A percentile compares a stretch with the other conserved stretches of the same genome.
Conservation (phyloP, 2,888 invertebrate genomes). For the Myopa tessellatipennis region DNA sequence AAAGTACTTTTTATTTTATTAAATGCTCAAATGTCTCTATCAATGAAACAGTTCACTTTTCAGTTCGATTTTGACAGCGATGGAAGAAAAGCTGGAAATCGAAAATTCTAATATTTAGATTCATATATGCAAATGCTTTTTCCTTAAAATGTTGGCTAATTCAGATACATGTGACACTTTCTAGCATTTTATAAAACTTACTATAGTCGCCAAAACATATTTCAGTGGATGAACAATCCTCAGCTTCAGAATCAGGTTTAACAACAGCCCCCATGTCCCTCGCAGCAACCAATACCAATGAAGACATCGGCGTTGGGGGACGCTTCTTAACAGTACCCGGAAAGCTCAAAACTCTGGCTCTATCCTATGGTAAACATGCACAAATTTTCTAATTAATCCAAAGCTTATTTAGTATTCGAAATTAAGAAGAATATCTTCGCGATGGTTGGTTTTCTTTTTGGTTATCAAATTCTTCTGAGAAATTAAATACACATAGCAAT, state of each 20-base stretch:
- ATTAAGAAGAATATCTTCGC: neutral
- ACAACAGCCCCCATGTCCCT: conserved; percentile 59
- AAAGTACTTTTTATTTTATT: too few species aligned
- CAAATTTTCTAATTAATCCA: neutral
- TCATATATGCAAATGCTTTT: too few species aligned
- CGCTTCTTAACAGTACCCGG: conserved; percentile 67
- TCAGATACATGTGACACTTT: neutral
- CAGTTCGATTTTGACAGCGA: too few species aligned
- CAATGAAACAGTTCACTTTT: too few species aligned
- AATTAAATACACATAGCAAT: too few species aligned
- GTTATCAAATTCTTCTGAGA: too few species aligned
- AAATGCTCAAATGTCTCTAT: too few species aligned
- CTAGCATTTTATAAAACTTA: neutral
- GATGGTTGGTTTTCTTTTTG: too few species aligned
- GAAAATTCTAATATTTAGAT: neutral
- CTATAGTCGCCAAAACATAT: conserved; percentile 46
- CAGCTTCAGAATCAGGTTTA: conserved; percentile 56
- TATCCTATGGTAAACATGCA: conserved; percentile 50
- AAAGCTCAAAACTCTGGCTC: conserved; percentile 58
- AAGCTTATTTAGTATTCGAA: neutral
- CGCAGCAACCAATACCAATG: conserved; percentile 60
- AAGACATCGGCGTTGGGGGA: conserved; percentile 60
- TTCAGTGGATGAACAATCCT: conserved; percentile 67
- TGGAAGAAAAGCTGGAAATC: neutral
- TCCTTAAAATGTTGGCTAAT: neutral